Evolutionary conservation across 2,113 vertebrate genomes (phyloP).

Genomic region (Xyliphius kryptos): DNA sequence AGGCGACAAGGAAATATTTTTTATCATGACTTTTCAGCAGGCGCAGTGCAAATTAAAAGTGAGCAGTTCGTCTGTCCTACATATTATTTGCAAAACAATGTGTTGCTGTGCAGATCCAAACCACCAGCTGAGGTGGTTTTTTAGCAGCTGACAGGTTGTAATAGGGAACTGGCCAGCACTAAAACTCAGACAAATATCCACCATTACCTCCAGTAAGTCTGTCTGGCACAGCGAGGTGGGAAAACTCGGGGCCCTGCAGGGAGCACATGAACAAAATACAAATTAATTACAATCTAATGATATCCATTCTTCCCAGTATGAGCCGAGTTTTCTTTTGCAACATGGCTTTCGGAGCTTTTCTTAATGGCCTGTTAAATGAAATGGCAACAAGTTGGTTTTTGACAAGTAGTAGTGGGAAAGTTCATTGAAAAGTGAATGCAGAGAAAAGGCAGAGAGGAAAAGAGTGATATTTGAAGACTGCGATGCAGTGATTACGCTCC

Average conservation of each 20-base stretch:
- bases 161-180: conserved; percentile 49
- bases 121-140: conserved; percentile 28
- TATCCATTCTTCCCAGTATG: conserved; percentile 52
- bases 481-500: no score
- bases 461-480: no score
- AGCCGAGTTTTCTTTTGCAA: conserved; percentile 31
- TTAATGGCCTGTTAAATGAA: conserved; percentile 29
- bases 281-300: conserved; percentile 57
- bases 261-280: conserved; percentile 31
- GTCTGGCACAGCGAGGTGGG: conserved; percentile 45
- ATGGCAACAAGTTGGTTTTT: conserved; percentile 20
- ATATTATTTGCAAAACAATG: conserved; percentile 14
- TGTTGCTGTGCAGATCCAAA: conserved; percentile 20
- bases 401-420: no score
- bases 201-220: conserved; percentile 57
- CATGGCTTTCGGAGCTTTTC: conserved; percentile 25
- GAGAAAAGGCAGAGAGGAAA: no score
- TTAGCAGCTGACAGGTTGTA: conserved; percentile 45
- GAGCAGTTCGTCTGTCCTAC: conserved; percentile 13
- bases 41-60: conserved; percentile 12
- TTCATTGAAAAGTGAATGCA: no score
- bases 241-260: conserved; percentile 25
- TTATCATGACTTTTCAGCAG: conserved; percentile 14
- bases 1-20: conserved; percentile 18
- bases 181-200: conserved; percentile 63